These are phyloP conservation scores for Podarcis raffonei DNA, from an alignment of 2,113 vertebrate species.

Conservation along the genomic window DNA sequence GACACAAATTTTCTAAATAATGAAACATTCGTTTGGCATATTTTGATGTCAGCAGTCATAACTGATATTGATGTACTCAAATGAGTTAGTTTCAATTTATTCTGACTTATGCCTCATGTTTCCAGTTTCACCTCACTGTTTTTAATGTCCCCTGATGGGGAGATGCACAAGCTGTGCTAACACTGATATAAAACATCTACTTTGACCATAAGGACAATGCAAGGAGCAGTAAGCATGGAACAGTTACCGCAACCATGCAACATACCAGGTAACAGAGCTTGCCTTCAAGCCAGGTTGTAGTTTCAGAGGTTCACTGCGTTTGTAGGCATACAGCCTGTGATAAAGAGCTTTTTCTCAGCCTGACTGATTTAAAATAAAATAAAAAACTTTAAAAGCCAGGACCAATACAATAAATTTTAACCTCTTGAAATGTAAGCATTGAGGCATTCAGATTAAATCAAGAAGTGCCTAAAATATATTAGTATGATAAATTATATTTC, in stretches of 20 bases:
- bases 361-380: neutral
- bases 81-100: neutral
- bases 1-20: conserved; percentile 36
- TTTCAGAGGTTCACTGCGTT: neutral
- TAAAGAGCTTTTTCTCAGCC: neutral
- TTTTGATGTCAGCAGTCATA: conserved; percentile 33
- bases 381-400: neutral
- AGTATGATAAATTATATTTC: neutral
- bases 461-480: neutral
- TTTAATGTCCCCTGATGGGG: neutral
- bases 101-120: neutral
- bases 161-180: neutral
- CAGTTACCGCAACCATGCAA: neutral
- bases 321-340: neutral
- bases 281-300: neutral
- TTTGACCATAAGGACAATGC: neutral
- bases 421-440: neutral
- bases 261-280: neutral
- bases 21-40: conserved; percentile 21
- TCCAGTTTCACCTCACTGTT: neutral
- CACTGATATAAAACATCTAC: neutral
- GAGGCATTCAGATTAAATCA: neutral
- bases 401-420: neutral
- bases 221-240: neutral
- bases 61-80: neutral